Evolutionary conservation across 2,797 vertebrate genomes (phyloP), one percentile per base, ranked within the genome.

Genomic region (Tadarida brasiliensis): DNA sequence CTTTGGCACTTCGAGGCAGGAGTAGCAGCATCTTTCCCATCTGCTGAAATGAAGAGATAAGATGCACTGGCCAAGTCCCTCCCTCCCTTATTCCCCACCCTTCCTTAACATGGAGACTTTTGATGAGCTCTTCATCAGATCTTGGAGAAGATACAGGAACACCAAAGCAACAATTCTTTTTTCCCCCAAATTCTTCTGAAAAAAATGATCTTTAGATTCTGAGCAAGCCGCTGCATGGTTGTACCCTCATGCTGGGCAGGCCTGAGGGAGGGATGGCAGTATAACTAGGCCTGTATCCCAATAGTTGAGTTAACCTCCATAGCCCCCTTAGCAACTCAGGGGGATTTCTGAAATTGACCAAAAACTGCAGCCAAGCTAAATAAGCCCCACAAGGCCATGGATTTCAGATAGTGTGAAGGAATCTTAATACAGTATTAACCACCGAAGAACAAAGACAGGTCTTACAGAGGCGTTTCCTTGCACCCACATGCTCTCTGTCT

Each of bases 61-160:
- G 95, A 78, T 33, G 19, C 44, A 16, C 8, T 39, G 33, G 74
- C 15, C 26, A 44, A 56, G 59, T 80, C 20, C 30, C 54, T 94
- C 74, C 22, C 5, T 19, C 39, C 47, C 51, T 74, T 57, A 63
- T 71, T 51, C 67, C 76, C 59, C 4, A 22, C 7, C 70, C 24
- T 87, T 90, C 82, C 39, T 90, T 96, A 90, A 87, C 63, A 11
- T 59, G 83, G 57, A 67, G 77, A 47, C 82, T n/a, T 94, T 35
- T 54, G 61, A 67, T 80, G 47, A 44, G 89, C 35, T 93, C 70
- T 92, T 39, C 35, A 94, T 89, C 70, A 96, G 63, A 87, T 83
- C 89, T 92, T 91, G 85, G 92, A 93, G 84, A 95, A 96, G 30
- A 76, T 81, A 93, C 87, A 93, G 57, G 47, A 90, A 88, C 71